Evolutionary conservation across 2,797 vertebrate genomes (phyloP), one percentile per base, ranked within the genome.

Genomic region (Nannoperca australis): DNA sequence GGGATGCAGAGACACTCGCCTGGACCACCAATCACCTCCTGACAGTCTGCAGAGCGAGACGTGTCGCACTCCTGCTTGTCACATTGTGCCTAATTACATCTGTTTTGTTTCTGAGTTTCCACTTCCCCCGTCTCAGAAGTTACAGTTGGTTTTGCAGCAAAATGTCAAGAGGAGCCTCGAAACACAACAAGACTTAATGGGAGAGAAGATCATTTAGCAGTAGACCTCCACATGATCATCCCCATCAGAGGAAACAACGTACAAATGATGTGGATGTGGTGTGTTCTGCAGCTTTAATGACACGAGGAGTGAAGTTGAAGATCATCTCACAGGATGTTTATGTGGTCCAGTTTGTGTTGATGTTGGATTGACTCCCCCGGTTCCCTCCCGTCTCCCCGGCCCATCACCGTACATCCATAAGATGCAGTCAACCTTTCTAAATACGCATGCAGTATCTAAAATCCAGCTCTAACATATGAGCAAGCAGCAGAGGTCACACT

Each of bases 51-150:
- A 3, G 75, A 55, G 66, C 47, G 73, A 40, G 45, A 64, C 20
- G 5, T 50, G 65, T 49, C n/a, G 0, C 34, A 54, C 32, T 73
- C 32, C 38, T 24, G 12, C 71, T 47, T 64, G 67, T 76, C 81
- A 68, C 53, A 79, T 69, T 34, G 34, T 22, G 53, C 14, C 69
- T 70, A 59, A 76, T 76, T 59, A 73, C 64, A 49, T 73, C 49
- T 79, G 24, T 30, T 32, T n/a, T n/a, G n/a, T n/a, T n/a, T n/a
- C n/a, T n/a, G n/a, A n/a, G n/a, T n/a, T n/a, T n/a, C n/a, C n/a
- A n/a, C n/a, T n/a, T n/a, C n/a, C n/a, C n/a, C n/a, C n/a, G n/a
- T n/a, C 8, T 69, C 22, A 24, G n/a, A 38, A 64, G 53, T 51
- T 63, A 38, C 17, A 47, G 54, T 15, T 15, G 24, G 42, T 13